Evolutionary conservation across 2,113 vertebrate genomes (phyloP), one percentile per base, ranked within the genome.

Genomic region (Heterochromis multidens): DNA sequence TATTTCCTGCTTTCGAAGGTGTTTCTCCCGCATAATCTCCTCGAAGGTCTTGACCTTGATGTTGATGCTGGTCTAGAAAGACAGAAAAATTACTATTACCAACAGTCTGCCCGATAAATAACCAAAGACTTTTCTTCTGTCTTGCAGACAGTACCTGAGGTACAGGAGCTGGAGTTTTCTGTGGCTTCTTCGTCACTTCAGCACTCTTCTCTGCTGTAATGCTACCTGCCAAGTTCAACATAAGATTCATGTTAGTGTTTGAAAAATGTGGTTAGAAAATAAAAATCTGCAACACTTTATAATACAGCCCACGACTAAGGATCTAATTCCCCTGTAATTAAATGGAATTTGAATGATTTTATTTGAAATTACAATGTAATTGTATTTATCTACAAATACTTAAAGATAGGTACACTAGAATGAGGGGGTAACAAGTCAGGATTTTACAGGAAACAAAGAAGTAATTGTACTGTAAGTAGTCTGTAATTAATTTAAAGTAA

Each of bases 21-120:
- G 94, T 31, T 98, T 98, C 91, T 98, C 97, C 79, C 87, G 95
- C 94, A 96, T 94, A 63, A 97, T 96, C 88, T 97, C 97, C 60
- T 99, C 97, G 77, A 97, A 96, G 63, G 95, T 98, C 94, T 97
- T 98, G n/a, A 97, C 96, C 77, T 96, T 96, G 60, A 97, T 87
- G 23, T 88, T 89, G 10, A 88, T 90, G 27, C 82, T 77, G 14
- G 76, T 40, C 95, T 95, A 33, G 3, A 89, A 35, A 74, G 49
- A 82, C 4, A 80, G 1, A 58, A 11, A 37, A 12, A 49, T 59
- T 2, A 54, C 29, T 11, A 27, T 76, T 10, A 63, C 3, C 2
- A 19, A 4, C 7, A 74, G 27, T 17, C 31, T 25, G 21, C 9
- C 80, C 6, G 58, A 16, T 2, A 79, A 60, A 10, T 8, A 67